Evolutionary conservation across 2,888 invertebrate species (phyloP).

Genomic region (Pardosa pseudoannulata): DNA sequence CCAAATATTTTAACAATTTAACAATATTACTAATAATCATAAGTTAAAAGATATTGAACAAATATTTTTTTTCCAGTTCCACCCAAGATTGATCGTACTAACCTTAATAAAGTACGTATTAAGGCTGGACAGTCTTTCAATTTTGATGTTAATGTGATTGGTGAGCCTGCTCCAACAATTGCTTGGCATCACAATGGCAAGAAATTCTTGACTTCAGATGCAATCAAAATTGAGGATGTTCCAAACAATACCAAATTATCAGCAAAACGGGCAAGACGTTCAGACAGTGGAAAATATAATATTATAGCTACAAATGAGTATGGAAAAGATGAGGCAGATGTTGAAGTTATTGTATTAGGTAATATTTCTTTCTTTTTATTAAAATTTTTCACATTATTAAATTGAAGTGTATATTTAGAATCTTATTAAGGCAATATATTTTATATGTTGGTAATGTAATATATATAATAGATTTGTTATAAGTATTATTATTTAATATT

Average conservation of each 20-base stretch:
- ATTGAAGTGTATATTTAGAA: no score
- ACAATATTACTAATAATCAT: no score
- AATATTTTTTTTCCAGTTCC: conserved; percentile 81
- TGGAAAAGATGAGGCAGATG: conserved; percentile 90
- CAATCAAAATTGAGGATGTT: conserved; percentile 89
- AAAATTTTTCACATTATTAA: no score
- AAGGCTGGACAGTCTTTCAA: conserved; percentile 78
- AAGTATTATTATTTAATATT: no score
- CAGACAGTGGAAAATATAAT: conserved; percentile 91
- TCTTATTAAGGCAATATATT: no score
- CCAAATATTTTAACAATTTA: no score
- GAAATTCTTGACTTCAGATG: conserved; percentile 83
- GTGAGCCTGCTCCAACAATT: conserved; percentile 79
- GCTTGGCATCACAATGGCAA: conserved; percentile 87
- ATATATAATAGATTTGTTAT: no score
- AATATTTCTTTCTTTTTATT: no score
- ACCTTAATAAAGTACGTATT: conserved; percentile 77
- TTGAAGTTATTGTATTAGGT: conserved; percentile 91
- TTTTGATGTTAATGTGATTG: conserved; percentile 78
- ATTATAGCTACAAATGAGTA: conserved; percentile 96
- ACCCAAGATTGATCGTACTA: conserved; percentile 78
- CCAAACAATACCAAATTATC: conserved; percentile 93
- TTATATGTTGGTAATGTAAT: no score
- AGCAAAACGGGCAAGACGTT: conserved; percentile 87
- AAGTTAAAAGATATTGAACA: no score